Evolutionary conservation across 2,888 invertebrate species (phyloP).

Genomic region (Mantis religiosa): DNA sequence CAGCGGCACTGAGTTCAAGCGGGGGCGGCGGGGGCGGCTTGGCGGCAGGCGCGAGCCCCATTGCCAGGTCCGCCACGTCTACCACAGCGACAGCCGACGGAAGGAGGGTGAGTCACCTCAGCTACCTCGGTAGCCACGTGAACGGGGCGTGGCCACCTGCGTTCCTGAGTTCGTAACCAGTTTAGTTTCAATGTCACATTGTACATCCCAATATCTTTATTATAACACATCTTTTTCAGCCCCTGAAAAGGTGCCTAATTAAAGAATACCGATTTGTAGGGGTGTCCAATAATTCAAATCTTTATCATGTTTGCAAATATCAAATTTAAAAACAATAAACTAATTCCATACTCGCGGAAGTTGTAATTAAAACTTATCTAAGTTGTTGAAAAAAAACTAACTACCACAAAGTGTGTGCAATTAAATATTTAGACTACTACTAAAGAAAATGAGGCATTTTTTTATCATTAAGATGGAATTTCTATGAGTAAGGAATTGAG

Average conservation of each 20-base stretch:
- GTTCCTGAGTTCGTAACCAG: not conserved
- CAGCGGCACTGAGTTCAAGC: not conserved
- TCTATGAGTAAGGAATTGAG: too few species aligned
- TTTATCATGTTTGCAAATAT: too few species aligned
- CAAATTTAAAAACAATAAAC: too few species aligned
- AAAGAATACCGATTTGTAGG: too few species aligned
- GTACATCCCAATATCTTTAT: not conserved
- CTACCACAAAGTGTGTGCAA: too few species aligned
- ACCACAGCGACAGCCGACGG: not conserved
- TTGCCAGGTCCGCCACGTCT: not conserved
- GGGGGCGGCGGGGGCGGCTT: not conserved
- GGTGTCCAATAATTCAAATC: too few species aligned
- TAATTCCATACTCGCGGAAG: too few species aligned
- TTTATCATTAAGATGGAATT: too few species aligned
- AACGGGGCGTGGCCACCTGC: not conserved
- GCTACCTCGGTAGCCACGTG: not conserved
- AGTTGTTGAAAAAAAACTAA: too few species aligned
- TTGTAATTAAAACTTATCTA: too few species aligned
- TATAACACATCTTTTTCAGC: not conserved
- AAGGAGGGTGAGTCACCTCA: conserved; percentile 1
- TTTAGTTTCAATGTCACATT: not conserved
- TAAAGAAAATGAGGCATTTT: too few species aligned
- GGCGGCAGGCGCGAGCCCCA: not conserved
- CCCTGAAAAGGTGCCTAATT: not conserved
- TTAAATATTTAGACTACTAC: too few species aligned